Percentiles rank a stretch among this genome's conserved stretches.
These are phyloP conservation scores for Tetragonula carbonaria DNA, from an alignment of 2,888 invertebrate species.

Conservation along the genomic window DNA sequence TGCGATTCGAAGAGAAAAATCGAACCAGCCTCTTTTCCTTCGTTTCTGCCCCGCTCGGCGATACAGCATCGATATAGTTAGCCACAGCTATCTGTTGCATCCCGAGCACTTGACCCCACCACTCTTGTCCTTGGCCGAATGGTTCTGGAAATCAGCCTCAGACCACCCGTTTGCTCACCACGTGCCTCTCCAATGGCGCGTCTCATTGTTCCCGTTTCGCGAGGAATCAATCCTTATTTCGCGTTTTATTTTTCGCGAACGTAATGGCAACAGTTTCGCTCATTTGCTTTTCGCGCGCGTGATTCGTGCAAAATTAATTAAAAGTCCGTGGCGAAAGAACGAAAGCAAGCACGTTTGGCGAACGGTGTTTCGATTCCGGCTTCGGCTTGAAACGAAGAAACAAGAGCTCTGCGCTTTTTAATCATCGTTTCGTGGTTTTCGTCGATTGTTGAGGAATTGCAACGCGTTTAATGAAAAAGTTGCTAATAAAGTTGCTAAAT, in stretches of 20 bases:
- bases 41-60: neutral
- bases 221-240: neutral
- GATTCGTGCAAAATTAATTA: neutral
- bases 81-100: slow-evolving; percentile 54
- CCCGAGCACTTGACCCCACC: slow-evolving; percentile 51
- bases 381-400: neutral
- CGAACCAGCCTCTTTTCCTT: slow-evolving; percentile 32
- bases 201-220: neutral
- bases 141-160: neutral
- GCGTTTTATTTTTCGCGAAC: neutral
- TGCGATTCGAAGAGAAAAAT: slow-evolving; percentile 37
- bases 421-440: too few relatives aligned
- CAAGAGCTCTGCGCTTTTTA: too few relatives aligned
- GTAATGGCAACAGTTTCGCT: too few relatives aligned
- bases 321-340: neutral
- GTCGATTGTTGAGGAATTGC: neutral
- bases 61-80: neutral
- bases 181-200: neutral
- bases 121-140: slow-evolving; percentile 50
- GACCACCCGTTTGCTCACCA: neutral
- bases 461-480: neutral
- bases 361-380: neutral
- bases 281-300: too few relatives aligned
- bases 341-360: neutral
- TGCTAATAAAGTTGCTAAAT: neutral